Conservation (phyloP, 2,888 invertebrate species). For the Corbicula japonica region DNA sequence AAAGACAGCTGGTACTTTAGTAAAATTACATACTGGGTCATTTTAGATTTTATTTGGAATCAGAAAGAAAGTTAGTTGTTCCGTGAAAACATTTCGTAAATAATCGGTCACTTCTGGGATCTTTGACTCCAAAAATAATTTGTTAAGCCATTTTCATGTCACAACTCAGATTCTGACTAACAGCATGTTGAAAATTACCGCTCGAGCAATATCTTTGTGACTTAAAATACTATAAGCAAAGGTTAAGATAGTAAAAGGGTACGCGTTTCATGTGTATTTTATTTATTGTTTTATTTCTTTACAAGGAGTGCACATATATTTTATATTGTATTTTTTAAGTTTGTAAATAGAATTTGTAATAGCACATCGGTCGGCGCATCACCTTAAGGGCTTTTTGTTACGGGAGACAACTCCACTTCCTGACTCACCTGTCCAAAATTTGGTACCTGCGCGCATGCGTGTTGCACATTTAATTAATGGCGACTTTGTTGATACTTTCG, state of each 20-base stretch:
- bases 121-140: not conserved
- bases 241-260: not conserved
- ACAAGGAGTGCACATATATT: not conserved
- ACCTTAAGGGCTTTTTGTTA: not conserved
- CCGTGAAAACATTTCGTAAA: too few species aligned
- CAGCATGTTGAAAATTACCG: too few species aligned
- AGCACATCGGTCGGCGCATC: not conserved
- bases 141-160: too few species aligned
- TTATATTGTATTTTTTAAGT: not conserved
- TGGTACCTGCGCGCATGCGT: slow-evolving; percentile 69
- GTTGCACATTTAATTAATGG: slow-evolving; percentile 48
- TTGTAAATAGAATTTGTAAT: not conserved
- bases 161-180: too few species aligned
- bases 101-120: too few species aligned
- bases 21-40: too few species aligned
- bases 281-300: not conserved
- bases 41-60: too few species aligned
- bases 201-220: not conserved
- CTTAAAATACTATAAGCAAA: not conserved
- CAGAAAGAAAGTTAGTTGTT: too few species aligned
- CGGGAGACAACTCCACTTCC: slow-evolving; percentile 14
- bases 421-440: slow-evolving; percentile 55
- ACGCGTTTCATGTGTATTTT: not conserved
- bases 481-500: slow-evolving; percentile 65
- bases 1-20: too few species aligned